Percentiles rank a stretch among this genome's conserved stretches.
These are phyloP conservation scores for Hartigia nigra DNA, from an alignment of 2,888 invertebrate species.

Conservation along the genomic window DNA sequence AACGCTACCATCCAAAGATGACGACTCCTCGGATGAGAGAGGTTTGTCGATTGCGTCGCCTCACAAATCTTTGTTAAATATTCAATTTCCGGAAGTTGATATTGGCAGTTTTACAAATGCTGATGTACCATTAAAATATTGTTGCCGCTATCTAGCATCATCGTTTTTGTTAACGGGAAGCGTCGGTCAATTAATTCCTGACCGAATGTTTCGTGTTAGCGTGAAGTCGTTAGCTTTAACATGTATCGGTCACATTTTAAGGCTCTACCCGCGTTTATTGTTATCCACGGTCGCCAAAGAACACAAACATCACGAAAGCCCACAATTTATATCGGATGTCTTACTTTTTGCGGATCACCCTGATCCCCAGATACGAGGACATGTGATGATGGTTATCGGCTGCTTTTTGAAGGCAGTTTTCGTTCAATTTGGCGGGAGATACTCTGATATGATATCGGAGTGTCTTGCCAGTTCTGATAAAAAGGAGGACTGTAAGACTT, in stretches of 20 bases:
- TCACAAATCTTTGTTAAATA: slow-evolving; percentile 32
- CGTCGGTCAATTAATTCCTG: slow-evolving; percentile 74
- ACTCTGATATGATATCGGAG: slow-evolving; percentile 14
- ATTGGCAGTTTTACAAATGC: slow-evolving; percentile 76
- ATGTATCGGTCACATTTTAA: slow-evolving; percentile 81
- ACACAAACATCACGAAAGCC: slow-evolving; percentile 30
- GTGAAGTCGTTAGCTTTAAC: slow-evolving; percentile 88
- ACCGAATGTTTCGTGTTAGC: slow-evolving; percentile 85
- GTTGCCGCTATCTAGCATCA: slow-evolving; percentile 77
- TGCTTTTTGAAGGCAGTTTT: slow-evolving; percentile 74
- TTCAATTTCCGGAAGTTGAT: slow-evolving; percentile 69
- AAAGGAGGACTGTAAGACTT: slow-evolving; percentile 56
- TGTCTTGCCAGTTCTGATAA: slow-evolving; percentile 52
- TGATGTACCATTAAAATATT: slow-evolving; percentile 77
- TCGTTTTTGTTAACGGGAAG: slow-evolving; percentile 79
- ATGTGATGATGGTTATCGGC: slow-evolving; percentile 76
- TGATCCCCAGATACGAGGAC: slow-evolving; percentile 86
- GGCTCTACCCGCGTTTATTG: slow-evolving; percentile 79
- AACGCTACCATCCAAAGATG: slow-evolving; percentile 35
- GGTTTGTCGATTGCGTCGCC: slow-evolving; percentile 43
- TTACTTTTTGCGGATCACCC: slow-evolving; percentile 77
- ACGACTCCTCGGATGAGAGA: slow-evolving; percentile 43
- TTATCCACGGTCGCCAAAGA: slow-evolving; percentile 69
- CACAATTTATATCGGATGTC: slow-evolving; percentile 78
- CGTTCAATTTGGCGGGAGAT: slow-evolving; percentile 67